These are phyloP conservation scores for Tenthredo scrophulariae DNA, from an alignment of 2,888 invertebrate species.

Conservation along the genomic window DNA sequence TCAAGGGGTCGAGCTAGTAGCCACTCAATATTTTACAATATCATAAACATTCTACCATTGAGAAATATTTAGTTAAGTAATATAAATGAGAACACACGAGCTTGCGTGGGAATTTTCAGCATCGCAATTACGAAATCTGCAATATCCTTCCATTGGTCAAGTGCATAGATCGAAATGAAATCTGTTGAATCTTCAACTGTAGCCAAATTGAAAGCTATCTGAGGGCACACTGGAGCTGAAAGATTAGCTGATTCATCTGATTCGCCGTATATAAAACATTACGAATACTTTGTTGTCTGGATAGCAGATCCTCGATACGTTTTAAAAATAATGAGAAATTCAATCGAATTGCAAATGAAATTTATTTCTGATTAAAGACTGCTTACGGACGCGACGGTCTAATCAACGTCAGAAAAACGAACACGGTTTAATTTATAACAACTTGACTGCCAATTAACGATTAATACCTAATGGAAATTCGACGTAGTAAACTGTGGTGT, in stretches of 20 bases:
- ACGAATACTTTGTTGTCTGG: too few relatives aligned
- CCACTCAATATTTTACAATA: not conserved
- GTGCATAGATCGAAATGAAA: not conserved
- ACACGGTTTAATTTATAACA: not conserved
- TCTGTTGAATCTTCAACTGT: not conserved
- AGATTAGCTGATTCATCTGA: not conserved
- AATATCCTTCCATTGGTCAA: not conserved
- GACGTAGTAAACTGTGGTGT: conserved; percentile 87
- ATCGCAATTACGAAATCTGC: not conserved
- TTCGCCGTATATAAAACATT: not conserved
- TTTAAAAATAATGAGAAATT: not conserved
- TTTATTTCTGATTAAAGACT: not conserved
- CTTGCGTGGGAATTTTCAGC: not conserved
- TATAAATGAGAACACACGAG: not conserved
- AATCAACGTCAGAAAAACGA: not conserved
- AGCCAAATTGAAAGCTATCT: not conserved
- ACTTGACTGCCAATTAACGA: conserved; percentile 63
- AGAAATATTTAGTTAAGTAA: not conserved
- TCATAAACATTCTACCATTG: not conserved
- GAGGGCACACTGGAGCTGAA: not conserved
- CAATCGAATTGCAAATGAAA: not conserved
- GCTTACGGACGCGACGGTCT: not conserved
- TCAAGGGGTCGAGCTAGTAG: not conserved
- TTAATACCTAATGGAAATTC: conserved; percentile 84
- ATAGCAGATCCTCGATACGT: not conserved